These are phyloP conservation scores for Larimichthys crocea DNA, from an alignment of 2,113 vertebrate genomes.

Conservation along the genomic window DNA sequence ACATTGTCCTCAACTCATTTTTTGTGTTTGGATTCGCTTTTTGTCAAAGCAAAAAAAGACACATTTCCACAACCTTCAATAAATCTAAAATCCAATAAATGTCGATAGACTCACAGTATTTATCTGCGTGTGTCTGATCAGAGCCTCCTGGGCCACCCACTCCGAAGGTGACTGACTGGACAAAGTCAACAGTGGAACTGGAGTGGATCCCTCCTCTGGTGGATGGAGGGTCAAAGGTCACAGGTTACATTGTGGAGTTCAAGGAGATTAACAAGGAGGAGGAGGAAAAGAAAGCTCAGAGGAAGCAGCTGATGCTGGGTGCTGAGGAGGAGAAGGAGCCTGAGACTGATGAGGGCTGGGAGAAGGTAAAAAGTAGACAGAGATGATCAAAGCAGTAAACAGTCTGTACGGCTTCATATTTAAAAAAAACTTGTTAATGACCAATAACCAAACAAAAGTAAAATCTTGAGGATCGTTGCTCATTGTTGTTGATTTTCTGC, in stretches of 20 bases:
- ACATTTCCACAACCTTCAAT: too few species aligned
- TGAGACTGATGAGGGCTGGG: constrained; percentile 85
- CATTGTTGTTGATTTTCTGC: background rate
- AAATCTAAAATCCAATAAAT: background rate
- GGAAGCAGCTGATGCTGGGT: constrained; percentile 62
- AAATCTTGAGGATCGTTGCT: too few species aligned
- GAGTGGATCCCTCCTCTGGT: constrained; percentile 93
- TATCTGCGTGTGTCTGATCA: constrained; percentile 69
- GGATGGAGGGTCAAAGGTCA: constrained; percentile 96
- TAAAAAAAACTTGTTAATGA: background rate
- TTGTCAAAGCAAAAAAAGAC: too few species aligned
- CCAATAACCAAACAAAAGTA: background rate
- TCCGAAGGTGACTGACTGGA: constrained; percentile 97
- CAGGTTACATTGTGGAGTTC: constrained; percentile 95
- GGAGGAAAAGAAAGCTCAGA: constrained; percentile 84
- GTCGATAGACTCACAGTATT: background rate
- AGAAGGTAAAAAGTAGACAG: constrained; percentile 81
- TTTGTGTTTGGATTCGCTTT: too few species aligned
- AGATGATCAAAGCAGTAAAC: too few species aligned
- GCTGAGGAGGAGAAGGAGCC: constrained; percentile 69
- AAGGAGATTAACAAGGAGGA: constrained; percentile 89
- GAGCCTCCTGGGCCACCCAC: constrained; percentile 94
- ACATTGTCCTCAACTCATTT: too few species aligned
- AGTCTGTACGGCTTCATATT: background rate
- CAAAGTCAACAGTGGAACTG: constrained; percentile 94